Evolutionary conservation across 1,140 invertebrate genomes (phyloP).

Genomic region (Achroia grisella): DNA sequence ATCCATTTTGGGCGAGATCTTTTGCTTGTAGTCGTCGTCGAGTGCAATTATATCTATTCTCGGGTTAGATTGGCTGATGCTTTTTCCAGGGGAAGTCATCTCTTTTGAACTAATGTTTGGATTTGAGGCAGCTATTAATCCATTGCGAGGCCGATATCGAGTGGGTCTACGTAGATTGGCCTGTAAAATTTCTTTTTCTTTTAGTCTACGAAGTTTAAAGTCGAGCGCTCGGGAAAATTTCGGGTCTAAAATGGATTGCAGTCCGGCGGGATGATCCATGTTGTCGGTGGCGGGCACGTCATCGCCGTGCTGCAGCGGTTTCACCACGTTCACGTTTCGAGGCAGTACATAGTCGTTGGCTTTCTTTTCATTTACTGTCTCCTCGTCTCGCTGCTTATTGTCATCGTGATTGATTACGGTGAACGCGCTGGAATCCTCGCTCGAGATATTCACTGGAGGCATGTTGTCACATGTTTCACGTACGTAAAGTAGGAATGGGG

Average conservation of each 20-base stretch:
- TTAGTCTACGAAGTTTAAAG: slow-evolving; percentile 77
- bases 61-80: slow-evolving; percentile 43
- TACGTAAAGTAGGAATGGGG: background rate
- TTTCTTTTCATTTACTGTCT: background rate
- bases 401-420: slow-evolving; percentile 67
- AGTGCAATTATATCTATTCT: slow-evolving; percentile 29
- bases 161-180: slow-evolving; percentile 49
- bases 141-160: slow-evolving; percentile 25
- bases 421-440: slow-evolving; percentile 64
- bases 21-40: slow-evolving; percentile 19
- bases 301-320: slow-evolving; percentile 39
- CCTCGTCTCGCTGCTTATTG: background rate
- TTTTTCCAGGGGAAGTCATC: slow-evolving; percentile 21
- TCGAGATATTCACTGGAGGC: slow-evolving; percentile 43
- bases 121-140: slow-evolving; percentile 32
- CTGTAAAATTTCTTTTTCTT: slow-evolving; percentile 72
- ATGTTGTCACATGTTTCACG: slow-evolving; percentile 19
- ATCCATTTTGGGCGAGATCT: slow-evolving; percentile 28
- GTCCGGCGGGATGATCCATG: slow-evolving; percentile 24
- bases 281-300: slow-evolving; percentile 11
- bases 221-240: slow-evolving; percentile 79
- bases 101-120: slow-evolving; percentile 35
- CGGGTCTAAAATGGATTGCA: slow-evolving; percentile 53
- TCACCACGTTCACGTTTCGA: slow-evolving; percentile 46
- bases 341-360: slow-evolving; percentile 10